Evolutionary conservation across 1,140 invertebrate genomes (phyloP).

Genomic region (Meloidogyne chitwoodi): DNA sequence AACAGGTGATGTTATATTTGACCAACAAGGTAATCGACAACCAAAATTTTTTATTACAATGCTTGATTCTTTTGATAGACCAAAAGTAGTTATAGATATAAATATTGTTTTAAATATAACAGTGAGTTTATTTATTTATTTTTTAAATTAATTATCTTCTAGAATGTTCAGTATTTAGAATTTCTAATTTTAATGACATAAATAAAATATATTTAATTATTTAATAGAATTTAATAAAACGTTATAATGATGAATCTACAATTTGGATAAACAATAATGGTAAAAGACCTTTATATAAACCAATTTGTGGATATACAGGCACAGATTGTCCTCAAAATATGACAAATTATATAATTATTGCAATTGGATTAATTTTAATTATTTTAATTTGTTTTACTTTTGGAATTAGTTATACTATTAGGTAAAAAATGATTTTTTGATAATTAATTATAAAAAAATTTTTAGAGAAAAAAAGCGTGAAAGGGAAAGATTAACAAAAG

Average conservation of each 20-base stretch:
- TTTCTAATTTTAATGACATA: too few species aligned
- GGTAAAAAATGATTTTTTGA: slow-evolving; percentile 5
- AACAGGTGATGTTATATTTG: slow-evolving; percentile 33
- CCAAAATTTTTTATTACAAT: slow-evolving; percentile 30
- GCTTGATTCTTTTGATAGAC: slow-evolving; percentile 17
- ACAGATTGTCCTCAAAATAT: slow-evolving; percentile 24
- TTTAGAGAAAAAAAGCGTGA: slow-evolving; percentile 32
- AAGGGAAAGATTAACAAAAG: slow-evolving; percentile 26
- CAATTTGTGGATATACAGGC: slow-evolving; percentile 38
- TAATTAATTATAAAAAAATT: not conserved
- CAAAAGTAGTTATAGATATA: slow-evolving; percentile 11
- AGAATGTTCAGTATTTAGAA: too few species aligned
- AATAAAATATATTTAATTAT: not conserved
- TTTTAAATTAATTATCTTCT: not conserved
- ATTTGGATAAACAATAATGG: not conserved
- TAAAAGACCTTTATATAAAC: slow-evolving; percentile 20
- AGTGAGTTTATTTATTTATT: slow-evolving; percentile 11
- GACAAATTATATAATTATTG: slow-evolving; percentile 27
- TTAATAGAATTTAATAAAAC: slow-evolving; percentile 4
- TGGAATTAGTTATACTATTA: slow-evolving; percentile 9
- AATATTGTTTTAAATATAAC: slow-evolving; percentile 23
- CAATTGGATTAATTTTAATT: slow-evolving; percentile 18
- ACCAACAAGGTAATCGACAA: slow-evolving; percentile 36
- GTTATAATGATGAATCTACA: slow-evolving; percentile 24
- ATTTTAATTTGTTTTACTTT: slow-evolving; percentile 11